Evolutionary conservation across 2,113 vertebrate genomes (phyloP).

Genomic region (Notiomystis cincta): DNA sequence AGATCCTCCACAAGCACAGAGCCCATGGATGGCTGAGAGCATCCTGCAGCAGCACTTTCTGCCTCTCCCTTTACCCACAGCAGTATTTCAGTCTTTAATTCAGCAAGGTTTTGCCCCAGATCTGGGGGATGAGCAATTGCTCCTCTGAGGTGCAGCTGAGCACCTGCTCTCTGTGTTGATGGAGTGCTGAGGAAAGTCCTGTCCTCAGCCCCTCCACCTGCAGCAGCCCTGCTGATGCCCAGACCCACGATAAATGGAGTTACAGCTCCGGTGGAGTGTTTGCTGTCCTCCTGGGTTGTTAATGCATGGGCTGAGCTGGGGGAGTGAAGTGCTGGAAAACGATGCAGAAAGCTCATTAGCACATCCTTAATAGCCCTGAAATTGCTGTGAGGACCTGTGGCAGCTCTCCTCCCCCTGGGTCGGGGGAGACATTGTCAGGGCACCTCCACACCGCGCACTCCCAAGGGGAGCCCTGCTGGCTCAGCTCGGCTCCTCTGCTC

Average conservation of each 20-base stretch:
- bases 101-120: not conserved
- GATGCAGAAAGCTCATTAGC: not conserved
- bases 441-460: fast-evolving
- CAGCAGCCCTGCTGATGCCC: not conserved
- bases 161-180: not conserved
- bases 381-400: not conserved
- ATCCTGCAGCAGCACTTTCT: not conserved
- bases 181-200: not conserved
- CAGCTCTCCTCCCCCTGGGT: not conserved
- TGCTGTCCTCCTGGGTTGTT: not conserved
- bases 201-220: not conserved
- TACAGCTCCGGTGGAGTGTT: not conserved
- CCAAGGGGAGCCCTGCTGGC: not conserved
- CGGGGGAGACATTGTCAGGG: fast-evolving
- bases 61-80: not conserved
- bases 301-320: not conserved
- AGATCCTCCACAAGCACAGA: not conserved
- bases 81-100: not conserved
- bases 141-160: not conserved
- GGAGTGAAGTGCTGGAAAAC: not conserved
- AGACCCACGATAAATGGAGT: not conserved
- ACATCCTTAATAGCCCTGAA: not conserved
- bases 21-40: not conserved
- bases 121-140: not conserved
- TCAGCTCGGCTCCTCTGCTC: not conserved